phyloP scores from a whole-genome alignment of 2,797 vertebrate species.

The Chaenodraco wilsoni region DNA sequence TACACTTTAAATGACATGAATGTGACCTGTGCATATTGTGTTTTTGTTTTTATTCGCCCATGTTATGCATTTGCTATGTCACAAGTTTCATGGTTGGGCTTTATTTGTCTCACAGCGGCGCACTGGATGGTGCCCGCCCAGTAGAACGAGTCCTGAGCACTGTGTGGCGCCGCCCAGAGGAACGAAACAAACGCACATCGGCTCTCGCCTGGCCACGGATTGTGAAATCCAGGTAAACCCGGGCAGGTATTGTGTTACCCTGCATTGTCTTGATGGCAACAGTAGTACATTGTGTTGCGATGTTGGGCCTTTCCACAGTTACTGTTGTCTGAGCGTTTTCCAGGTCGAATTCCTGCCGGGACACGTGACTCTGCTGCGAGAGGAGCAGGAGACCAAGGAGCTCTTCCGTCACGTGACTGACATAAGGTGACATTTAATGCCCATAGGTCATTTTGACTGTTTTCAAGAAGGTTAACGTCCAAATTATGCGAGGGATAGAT shows the following conservation, averaged over 20 bases:
- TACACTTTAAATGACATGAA: constrained; percentile 19
- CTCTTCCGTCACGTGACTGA: constrained; percentile 46
- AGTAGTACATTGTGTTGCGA: constrained; percentile 46
- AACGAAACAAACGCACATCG: constrained; percentile 60
- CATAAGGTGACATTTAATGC: constrained; percentile 62
- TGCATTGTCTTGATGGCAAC: constrained; percentile 50
- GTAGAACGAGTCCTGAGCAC: constrained; percentile 67
- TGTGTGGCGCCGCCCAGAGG: constrained; percentile 60
- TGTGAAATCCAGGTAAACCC: constrained; percentile 81
- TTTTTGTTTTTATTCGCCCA: constrained; percentile 19
- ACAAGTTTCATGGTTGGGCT: constrained; percentile 83
- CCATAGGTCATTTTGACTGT: neutral
- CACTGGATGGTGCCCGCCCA: constrained; percentile 74
- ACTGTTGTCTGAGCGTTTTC: constrained; percentile 82
- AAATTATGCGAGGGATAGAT: too few species aligned
- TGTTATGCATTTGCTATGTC: constrained; percentile 25
- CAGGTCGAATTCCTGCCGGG: constrained; percentile 65
- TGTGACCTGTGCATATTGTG: constrained; percentile 5
- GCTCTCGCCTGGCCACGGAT: constrained; percentile 58
- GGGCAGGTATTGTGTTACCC: constrained; percentile 69
- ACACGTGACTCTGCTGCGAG: constrained; percentile 50
- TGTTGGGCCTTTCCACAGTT: constrained; percentile 61
- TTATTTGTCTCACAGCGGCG: constrained; percentile 85
- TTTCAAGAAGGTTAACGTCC: neutral
- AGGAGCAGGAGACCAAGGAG: constrained; percentile 40